phyloP scores from a whole-genome alignment of 2,797 vertebrate species.

The Tangara arthus region DNA sequence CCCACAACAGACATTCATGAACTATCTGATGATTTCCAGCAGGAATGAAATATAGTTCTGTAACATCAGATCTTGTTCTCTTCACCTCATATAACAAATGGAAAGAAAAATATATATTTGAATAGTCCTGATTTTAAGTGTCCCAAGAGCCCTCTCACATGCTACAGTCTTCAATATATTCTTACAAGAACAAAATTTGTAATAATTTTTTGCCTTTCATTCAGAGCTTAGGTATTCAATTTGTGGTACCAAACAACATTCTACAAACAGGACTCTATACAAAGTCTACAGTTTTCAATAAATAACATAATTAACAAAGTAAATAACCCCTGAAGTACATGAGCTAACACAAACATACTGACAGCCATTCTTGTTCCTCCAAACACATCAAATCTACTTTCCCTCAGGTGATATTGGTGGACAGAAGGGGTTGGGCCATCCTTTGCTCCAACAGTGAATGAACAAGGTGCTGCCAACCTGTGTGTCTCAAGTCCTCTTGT shows the following conservation, averaged over 20 bases:
- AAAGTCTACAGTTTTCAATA: background rate
- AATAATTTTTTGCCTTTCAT: background rate
- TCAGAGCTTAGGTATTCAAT: background rate
- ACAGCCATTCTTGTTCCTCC: background rate
- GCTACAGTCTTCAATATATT: background rate
- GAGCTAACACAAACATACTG: accelerated
- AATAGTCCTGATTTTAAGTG: background rate
- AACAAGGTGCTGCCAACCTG: background rate
- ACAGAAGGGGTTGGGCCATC: background rate
- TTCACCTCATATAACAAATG: background rate
- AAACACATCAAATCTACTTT: background rate
- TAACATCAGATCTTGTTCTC: background rate
- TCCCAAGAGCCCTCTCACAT: background rate
- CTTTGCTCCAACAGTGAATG: background rate
- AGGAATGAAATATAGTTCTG: background rate
- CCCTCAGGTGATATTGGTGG: background rate
- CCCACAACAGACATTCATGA: background rate
- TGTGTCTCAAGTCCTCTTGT: background rate
- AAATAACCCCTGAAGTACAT: background rate
- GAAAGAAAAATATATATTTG: background rate
- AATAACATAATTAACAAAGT: background rate
- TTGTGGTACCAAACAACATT: background rate
- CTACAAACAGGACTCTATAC: background rate
- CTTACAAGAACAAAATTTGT: background rate
- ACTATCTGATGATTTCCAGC: background rate